phyloP scores from a whole-genome alignment of 2,797 vertebrate genomes.

The Enteromius radiatus region DNA sequence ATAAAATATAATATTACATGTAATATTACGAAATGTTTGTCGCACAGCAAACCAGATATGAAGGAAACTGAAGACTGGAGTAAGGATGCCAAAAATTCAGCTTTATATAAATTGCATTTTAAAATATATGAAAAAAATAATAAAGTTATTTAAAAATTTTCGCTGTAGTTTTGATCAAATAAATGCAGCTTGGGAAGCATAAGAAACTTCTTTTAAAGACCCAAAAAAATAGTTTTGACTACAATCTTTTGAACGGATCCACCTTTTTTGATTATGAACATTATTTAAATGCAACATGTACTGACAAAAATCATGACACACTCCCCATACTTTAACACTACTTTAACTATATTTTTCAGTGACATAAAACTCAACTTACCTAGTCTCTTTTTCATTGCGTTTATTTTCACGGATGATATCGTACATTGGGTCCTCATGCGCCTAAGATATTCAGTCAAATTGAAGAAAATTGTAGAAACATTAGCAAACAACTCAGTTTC shows the following conservation, averaged over 20 bases:
- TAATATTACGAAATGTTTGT: neutral
- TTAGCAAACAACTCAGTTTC: neutral
- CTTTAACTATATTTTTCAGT: neutral
- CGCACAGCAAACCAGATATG: neutral
- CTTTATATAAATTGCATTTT: neutral
- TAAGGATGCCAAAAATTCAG: neutral
- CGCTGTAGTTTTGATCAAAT: neutral
- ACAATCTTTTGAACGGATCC: neutral
- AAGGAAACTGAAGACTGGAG: neutral
- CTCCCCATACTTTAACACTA: neutral
- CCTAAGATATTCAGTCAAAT: constrained; percentile 72
- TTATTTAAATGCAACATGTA: neutral
- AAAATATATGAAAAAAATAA: neutral
- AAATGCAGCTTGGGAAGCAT: neutral
- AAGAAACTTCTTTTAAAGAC: neutral
- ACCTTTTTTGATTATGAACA: neutral
- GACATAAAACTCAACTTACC: constrained; percentile 72
- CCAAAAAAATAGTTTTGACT: neutral
- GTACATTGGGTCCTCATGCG: constrained; percentile 98
- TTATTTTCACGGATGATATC: constrained; percentile 95
- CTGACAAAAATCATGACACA: no score
- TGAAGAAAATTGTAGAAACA: neutral
- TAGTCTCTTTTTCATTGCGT: constrained; percentile 91
- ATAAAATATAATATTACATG: no score
- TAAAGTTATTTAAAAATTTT: neutral